Base-by-base conservation (phyloP, 2,888 invertebrate species). In the Ecliptopera silaceata region DNA sequence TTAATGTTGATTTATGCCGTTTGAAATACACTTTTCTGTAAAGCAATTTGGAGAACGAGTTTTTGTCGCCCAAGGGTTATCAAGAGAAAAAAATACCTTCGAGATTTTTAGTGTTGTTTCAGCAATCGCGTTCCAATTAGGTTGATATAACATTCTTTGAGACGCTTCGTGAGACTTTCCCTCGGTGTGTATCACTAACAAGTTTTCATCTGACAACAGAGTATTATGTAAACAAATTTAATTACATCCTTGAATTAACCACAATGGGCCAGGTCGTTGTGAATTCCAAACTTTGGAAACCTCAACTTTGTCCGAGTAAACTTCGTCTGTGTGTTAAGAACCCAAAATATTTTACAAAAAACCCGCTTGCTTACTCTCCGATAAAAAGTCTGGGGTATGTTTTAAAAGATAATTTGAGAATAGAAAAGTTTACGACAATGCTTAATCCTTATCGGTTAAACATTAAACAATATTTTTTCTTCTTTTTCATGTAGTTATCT, bases 191-290 rank as follows among this genome's bases (percentile, higher is more conserved):
- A 73, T 76, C 79, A 73, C 68, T 65, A 64, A 57, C 70, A 82
- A 80, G 73, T 81, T 85, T 79, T 74, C 72, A 73, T 78, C 78
- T 79, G 68, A 75, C 26, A 80, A 78, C 75, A 75, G 74, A 85
- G 82, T 81, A 82, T 84, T 79, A 80, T 83, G 81, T 81, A 86
- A 88, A 88, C 86, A 85, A 88, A 88, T 88, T 88, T 88, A 87
- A 89, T 88, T 87, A 87, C 81, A 80, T 79, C 79, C 81, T 79
- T 80, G 82, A 86, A 87, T 88, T 87, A 88, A 84, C 85, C 82
- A 86, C 86, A 88, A 88, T 88, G 78, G 86, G 79, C 58, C 77
- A 75, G 73, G 80, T 79, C 78, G 78, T 72, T 71, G 71, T 77
- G 84, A 86, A 86, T 86, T 76, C 74, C 72, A 78, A 86, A 86